Evolutionary conservation across 2,797 vertebrate genomes (phyloP), one percentile per base, ranked within the genome.

Genomic region (Acanthornis magna): DNA sequence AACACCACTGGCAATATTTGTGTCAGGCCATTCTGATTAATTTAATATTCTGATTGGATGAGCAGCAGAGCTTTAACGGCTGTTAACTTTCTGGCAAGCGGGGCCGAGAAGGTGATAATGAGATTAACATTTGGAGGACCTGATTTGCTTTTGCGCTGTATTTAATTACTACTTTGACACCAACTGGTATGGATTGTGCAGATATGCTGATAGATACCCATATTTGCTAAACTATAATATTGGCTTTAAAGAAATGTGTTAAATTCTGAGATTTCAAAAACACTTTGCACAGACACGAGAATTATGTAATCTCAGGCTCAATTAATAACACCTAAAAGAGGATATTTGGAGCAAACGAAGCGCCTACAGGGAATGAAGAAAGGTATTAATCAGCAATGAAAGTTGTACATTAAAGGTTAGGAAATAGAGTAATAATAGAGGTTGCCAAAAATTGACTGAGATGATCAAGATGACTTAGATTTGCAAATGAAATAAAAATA

Each of bases 141-240:
- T 95, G 97, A 97, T 97, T 96, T 97, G 97, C 94, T 97, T 97
- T 96, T 95, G 91, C 80, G 0, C 96, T 97, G 97, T 97, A 95
- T 97, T 98, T 98, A 98, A 98, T 98, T 98, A 98, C 97, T 96
- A 91, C 95, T 95, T 93, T 97, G 98, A 98, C 97, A 97, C 95
- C 97, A 96, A 94, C 93, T 95, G 90, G 66, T 92, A 85, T 85
- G 96, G 91, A 94, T 96, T 92, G 68, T 93, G 81, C 71, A 95
- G 93, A 95, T 94, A 96, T 82, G 55, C 85, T 75, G 80, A 53
- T 88, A 88, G 86, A 96, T 93, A 93, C 60, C 53, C 71, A 67
- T 63, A 90, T 95, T 78, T 95, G 73, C 66, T 90, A 91, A 95
- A 71, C 70, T 88, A 51, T 57, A 61, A 73, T 75, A 95, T 47